Conservation (phyloP, 2,888 invertebrate species). For the Tachystola acroxantha region DNA sequence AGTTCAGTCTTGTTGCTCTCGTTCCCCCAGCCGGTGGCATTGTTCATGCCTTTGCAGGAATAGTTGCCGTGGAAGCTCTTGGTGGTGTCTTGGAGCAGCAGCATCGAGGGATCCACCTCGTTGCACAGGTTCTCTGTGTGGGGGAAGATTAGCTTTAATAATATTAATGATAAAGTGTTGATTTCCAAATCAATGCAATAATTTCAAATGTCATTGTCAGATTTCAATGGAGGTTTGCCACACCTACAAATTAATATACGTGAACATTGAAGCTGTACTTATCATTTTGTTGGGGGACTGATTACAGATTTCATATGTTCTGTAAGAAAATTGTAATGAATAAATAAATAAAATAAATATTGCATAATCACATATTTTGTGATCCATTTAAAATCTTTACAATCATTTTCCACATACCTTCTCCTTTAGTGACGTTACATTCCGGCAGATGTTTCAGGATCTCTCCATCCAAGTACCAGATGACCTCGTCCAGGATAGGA, state of each 20-base stretch:
- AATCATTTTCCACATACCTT: too few relatives aligned
- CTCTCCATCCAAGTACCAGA: conserved; percentile 92
- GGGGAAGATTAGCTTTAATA: neutral
- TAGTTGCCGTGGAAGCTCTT: conserved; percentile 96
- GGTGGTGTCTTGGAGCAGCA: conserved; percentile 90
- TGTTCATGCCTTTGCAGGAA: conserved; percentile 93
- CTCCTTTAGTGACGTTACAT: conserved; percentile 80
- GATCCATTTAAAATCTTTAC: too few relatives aligned
- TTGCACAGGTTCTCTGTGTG: conserved; percentile 81
- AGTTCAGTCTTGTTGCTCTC: conserved; percentile 87
- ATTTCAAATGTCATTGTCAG: too few relatives aligned
- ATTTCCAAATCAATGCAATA: too few relatives aligned
- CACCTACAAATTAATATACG: too few relatives aligned
- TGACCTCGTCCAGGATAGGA: conserved; percentile 82
- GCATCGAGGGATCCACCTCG: conserved; percentile 91
- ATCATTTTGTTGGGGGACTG: too few relatives aligned
- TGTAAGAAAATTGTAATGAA: too few relatives aligned
- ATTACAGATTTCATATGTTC: too few relatives aligned
- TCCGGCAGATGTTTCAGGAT: conserved; percentile 91
- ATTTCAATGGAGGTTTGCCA: too few relatives aligned
- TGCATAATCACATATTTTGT: too few relatives aligned
- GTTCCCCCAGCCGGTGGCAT: conserved; percentile 91
- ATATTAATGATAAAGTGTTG: neutral
- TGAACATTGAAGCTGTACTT: too few relatives aligned
- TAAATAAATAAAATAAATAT: too few relatives aligned